Evolutionary conservation across 2,888 invertebrate genomes (phyloP).

Genomic region (Cyrtodaria siliqua): DNA sequence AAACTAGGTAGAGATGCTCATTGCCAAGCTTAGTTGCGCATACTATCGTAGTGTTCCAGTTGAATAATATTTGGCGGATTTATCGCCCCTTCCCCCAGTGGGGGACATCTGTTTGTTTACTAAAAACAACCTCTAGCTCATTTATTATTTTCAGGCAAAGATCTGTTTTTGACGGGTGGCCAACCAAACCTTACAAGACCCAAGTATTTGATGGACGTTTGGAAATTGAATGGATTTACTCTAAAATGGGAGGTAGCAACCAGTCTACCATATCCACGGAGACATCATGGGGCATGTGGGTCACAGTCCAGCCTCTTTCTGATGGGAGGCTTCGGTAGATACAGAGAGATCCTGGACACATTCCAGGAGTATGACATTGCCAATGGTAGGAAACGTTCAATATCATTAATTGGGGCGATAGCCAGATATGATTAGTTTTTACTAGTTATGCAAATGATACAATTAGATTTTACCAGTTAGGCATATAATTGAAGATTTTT

Average conservation of each 20-base stretch:
- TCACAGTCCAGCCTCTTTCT: slow-evolving; percentile 47
- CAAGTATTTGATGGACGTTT: slow-evolving; percentile 51
- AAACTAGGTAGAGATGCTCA: no score
- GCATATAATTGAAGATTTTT: no score
- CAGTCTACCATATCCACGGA: slow-evolving; percentile 39
- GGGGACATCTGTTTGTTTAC: no score
- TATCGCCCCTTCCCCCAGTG: no score
- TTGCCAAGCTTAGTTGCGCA: no score
- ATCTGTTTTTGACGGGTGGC: slow-evolving; percentile 65
- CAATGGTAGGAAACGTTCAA: slow-evolving; percentile 39
- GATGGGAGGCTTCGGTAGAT: slow-evolving; percentile 67
- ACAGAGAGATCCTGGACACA: slow-evolving; percentile 48
- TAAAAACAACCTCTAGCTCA: no score
- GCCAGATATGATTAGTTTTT: neutral
- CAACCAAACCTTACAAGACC: slow-evolving; percentile 38
- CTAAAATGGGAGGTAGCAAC: slow-evolving; percentile 50
- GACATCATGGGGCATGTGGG: slow-evolving; percentile 65
- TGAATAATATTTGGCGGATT: no score
- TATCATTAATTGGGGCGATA: neutral
- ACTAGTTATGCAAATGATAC: no score
- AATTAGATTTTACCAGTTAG: no score
- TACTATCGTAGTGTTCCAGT: no score
- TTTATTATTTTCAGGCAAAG: slow-evolving; percentile 59
- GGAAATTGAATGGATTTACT: slow-evolving; percentile 55
- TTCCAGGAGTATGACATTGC: slow-evolving; percentile 55